phyloP scores from a whole-genome alignment of 92 coral and sea anemone genomes.

The Blastomussa wellsi region DNA sequence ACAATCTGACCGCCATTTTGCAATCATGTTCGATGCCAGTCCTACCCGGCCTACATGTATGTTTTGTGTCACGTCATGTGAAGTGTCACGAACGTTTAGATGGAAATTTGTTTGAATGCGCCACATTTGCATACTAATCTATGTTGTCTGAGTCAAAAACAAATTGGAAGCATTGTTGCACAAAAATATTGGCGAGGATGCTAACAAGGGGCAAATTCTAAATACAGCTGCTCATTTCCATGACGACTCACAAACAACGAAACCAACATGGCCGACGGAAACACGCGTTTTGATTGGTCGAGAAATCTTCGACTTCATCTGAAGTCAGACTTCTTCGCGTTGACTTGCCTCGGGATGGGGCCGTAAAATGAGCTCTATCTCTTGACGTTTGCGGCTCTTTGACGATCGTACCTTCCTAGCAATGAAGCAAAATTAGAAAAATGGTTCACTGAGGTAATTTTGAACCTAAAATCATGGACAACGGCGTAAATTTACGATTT shows the following conservation, averaged over 20 bases:
- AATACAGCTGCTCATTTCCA: slow-evolving; percentile 13
- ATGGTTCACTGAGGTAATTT: neutral
- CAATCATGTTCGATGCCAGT: slow-evolving; percentile 1
- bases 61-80: neutral
- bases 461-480: neutral
- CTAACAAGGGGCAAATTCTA: neutral
- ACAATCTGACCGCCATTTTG: slow-evolving; percentile 42
- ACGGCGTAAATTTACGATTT: neutral
- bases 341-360: neutral
- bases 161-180: neutral
- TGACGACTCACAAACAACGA: slow-evolving; percentile 27
- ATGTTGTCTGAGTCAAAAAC: neutral
- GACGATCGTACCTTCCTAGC: neutral
- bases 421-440: neutral
- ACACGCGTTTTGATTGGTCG: slow-evolving; percentile 21
- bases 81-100: neutral
- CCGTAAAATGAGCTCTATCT: neutral
- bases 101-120: neutral
- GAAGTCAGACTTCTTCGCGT: neutral
- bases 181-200: neutral
- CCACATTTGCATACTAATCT: neutral
- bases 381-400: neutral
- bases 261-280: slow-evolving; percentile 9
- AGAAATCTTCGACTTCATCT: slow-evolving; percentile 21
- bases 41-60: neutral